phyloP scores from a whole-genome alignment of 2,888 invertebrate genomes.

The Ethmia dodecea region DNA sequence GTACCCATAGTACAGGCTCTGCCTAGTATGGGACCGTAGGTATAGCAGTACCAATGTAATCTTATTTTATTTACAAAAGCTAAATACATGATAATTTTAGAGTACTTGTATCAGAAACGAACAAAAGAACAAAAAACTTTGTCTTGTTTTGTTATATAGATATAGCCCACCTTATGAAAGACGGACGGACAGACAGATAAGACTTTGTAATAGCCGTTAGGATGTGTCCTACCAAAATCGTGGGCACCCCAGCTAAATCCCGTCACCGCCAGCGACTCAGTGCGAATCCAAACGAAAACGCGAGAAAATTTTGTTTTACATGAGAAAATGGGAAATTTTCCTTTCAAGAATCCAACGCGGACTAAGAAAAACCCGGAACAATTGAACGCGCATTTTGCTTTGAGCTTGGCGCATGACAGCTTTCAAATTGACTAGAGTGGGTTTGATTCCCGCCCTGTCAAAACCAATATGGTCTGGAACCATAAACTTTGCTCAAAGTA shows the following conservation, averaged over 20 bases:
- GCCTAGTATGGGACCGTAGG: too few species aligned
- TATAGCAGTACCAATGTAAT: too few species aligned
- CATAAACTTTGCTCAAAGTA: not conserved
- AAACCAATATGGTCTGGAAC: conserved; percentile 7
- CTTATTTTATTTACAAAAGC: too few species aligned
- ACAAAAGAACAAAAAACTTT: too few species aligned
- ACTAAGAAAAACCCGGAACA: conserved; percentile 38
- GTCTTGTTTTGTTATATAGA: too few species aligned
- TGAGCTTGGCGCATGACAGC: conserved; percentile 47
- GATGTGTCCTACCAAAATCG: conserved; percentile 17
- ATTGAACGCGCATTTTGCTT: conserved; percentile 24
- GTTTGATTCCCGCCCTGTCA: conserved; percentile 31
- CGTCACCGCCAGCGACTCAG: conserved; percentile 60
- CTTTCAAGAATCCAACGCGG: conserved; percentile 34
- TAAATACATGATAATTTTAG: too few species aligned
- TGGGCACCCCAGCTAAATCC: conserved; percentile 51
- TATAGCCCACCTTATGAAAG: too few species aligned
- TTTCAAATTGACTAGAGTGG: conserved; percentile 44
- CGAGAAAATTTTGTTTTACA: conserved; percentile 72
- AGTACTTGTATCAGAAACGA: too few species aligned
- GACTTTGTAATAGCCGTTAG: too few species aligned
- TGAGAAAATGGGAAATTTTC: conserved; percentile 63
- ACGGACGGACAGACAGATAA: too few species aligned
- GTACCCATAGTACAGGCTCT: too few species aligned
- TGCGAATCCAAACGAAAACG: conserved; percentile 58